These are phyloP conservation scores for Herminia tarsipennalis DNA, from an alignment of 2,888 invertebrate genomes.

Conservation along the genomic window DNA sequence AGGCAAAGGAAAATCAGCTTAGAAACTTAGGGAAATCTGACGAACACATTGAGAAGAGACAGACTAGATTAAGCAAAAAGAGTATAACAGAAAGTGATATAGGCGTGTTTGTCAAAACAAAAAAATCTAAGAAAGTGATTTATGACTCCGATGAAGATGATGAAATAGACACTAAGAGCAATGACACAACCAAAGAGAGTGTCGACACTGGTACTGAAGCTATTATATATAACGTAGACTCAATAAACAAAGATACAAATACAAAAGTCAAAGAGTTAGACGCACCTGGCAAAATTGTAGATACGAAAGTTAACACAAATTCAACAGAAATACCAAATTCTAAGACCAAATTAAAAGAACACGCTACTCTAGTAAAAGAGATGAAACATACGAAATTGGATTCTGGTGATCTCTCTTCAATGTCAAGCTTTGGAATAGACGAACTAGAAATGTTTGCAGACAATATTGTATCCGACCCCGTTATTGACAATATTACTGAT, in stretches of 20 bases:
- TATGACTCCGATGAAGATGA: slow-evolving; percentile 63
- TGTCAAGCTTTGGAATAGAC: slow-evolving; percentile 61
- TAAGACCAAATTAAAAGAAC: not conserved
- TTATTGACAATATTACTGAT: slow-evolving; percentile 71
- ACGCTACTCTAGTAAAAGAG: slow-evolving; percentile 13
- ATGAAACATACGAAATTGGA: slow-evolving; percentile 15
- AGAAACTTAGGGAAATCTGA: not conserved
- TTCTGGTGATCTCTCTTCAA: slow-evolving; percentile 27
- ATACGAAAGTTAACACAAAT: too few species aligned
- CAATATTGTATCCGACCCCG: slow-evolving; percentile 61
- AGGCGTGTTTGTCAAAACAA: slow-evolving; percentile 17
- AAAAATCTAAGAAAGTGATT: slow-evolving; percentile 53
- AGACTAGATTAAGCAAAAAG: slow-evolving; percentile 58
- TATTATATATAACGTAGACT: not conserved
- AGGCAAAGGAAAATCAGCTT: not conserved
- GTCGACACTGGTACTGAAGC: not conserved
- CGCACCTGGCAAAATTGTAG: too few species aligned
- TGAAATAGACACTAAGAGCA: slow-evolving; percentile 25
- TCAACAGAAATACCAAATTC: not conserved
- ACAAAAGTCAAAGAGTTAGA: not conserved
- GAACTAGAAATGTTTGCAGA: slow-evolving; percentile 72
- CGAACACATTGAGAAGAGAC: slow-evolving; percentile 40
- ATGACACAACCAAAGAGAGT: not conserved
- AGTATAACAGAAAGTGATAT: slow-evolving; percentile 20
- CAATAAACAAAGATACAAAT: not conserved